phyloP scores from a whole-genome alignment of 2,888 invertebrate genomes.

The Aromia moschata region DNA sequence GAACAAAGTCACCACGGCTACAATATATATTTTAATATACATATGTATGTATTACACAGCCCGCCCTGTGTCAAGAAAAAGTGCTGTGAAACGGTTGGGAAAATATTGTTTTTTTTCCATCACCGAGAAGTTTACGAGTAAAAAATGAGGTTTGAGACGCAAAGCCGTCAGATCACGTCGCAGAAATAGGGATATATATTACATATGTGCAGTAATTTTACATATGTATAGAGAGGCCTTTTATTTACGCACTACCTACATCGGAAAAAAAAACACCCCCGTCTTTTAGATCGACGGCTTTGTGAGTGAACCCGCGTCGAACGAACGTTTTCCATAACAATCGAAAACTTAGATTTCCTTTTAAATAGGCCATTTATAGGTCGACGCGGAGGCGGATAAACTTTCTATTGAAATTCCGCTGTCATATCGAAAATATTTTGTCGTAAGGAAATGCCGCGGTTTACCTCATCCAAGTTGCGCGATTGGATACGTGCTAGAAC shows the following conservation, averaged over 20 bases:
- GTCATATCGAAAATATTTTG: neutral
- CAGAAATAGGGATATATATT: neutral
- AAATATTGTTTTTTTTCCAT: no score
- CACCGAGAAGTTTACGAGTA: no score
- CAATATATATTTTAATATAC: no score
- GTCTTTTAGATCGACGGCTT: neutral
- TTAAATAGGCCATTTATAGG: constrained; percentile 12
- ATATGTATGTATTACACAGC: no score
- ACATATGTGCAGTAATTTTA: constrained; percentile 9
- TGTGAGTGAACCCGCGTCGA: neutral
- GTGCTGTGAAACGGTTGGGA: no score
- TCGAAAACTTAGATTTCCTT: constrained; percentile 18
- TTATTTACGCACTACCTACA: constrained; percentile 5
- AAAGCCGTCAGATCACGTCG: neutral
- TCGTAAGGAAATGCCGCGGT: neutral
- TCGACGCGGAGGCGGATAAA: neutral
- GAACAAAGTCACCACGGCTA: no score
- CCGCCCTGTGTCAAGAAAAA: no score
- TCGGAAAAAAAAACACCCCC: constrained; percentile 14
- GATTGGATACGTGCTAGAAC: no score
- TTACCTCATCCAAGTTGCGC: no score
- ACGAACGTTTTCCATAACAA: constrained; percentile 16
- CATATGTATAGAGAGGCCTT: constrained; percentile 5
- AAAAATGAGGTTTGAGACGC: neutral
- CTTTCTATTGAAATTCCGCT: neutral